phyloP scores from a whole-genome alignment of 2,888 invertebrate genomes.

The Seira musarum region DNA sequence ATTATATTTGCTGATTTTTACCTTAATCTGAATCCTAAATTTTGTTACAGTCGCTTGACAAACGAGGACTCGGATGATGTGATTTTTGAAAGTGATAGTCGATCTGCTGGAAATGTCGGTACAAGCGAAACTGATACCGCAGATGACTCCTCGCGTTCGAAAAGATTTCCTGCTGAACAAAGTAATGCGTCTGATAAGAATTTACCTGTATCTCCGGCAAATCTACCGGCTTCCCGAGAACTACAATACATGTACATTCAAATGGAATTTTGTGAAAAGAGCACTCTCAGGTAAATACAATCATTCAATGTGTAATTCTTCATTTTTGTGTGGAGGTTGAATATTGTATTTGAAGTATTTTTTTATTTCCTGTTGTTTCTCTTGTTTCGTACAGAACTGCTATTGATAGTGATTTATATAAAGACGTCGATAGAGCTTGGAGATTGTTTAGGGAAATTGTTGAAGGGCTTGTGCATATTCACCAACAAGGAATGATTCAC shows the following conservation, averaged over 20 bases:
- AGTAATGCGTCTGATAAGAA: neutral
- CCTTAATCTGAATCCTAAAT: no score
- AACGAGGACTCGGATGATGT: slow-evolving; percentile 77
- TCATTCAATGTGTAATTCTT: no score
- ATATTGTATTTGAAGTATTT: no score
- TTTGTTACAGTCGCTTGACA: slow-evolving; percentile 70
- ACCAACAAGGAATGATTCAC: slow-evolving; percentile 82
- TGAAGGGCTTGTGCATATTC: slow-evolving; percentile 92
- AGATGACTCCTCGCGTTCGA: slow-evolving; percentile 36
- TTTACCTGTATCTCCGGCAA: neutral
- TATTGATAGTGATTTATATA: slow-evolving; percentile 86
- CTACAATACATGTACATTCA: slow-evolving; percentile 90
- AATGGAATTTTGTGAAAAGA: slow-evolving; percentile 99
- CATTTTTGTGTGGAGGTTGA: no score
- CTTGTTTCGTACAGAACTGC: slow-evolving; percentile 81
- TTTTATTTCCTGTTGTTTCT: no score
- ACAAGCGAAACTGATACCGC: slow-evolving; percentile 48
- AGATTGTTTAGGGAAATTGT: slow-evolving; percentile 95
- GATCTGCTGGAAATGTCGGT: slow-evolving; percentile 25
- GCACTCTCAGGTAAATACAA: slow-evolving; percentile 84
- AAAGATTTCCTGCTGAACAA: slow-evolving; percentile 19
- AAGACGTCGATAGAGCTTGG: slow-evolving; percentile 88
- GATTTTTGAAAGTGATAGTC: slow-evolving; percentile 76
- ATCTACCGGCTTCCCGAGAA: slow-evolving; percentile 70
- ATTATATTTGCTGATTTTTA: neutral